Evolutionary conservation across 35 echinoderm and acorn worm species (phyloP), one percentile per base, ranked within the genome.

Genomic region (Holothuria glaberrima): DNA sequence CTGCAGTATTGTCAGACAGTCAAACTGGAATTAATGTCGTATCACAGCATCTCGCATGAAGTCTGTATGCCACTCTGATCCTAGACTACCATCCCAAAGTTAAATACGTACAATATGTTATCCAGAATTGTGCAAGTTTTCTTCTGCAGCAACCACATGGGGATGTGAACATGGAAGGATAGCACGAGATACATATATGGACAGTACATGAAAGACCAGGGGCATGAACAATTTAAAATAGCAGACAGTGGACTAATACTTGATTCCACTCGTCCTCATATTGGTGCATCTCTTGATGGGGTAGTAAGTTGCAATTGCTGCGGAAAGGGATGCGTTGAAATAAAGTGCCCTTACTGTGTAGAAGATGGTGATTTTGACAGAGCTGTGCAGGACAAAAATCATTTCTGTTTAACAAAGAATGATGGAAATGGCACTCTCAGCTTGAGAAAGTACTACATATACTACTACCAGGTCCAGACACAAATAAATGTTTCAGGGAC

Each of bases 31-130:
- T n/a, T n/a, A n/a, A n/a, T n/a, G n/a, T n/a, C n/a, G n/a, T n/a
- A n/a, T n/a, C n/a, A n/a, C n/a, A 58, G 88, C 88, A 13, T 90
- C 88, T 25, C 36, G 36, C 26, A 75, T 90, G 88, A 75, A 59
- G 30, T 21, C 29, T 60, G 68, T 45, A 52, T 75, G 44, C 70
- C 36, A 46, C 22, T 30, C 88, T 59, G 61, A 78, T 78, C 88
- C 86, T 38, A 29, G 56, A 20, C 12, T 56, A 22, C 86, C 86
- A 88, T 88, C 86, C 31, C 36, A 35, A 33, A 25, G 17, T 50
- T 41, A 72, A 25, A 68, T 88, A 41, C 38, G 36, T 14, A n/a
- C 32, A 34, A 88, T 88, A 44, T 88, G 86, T 71, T 88, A 88
- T 46, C 63, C 62, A 20, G 67, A n/a, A n/a, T n/a, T n/a, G n/a